Percentiles rank a stretch among this genome's conserved stretches.
Evolutionary conservation across 2,797 vertebrate species (phyloP).

Genomic region (Phoebastria nigripes): DNA sequence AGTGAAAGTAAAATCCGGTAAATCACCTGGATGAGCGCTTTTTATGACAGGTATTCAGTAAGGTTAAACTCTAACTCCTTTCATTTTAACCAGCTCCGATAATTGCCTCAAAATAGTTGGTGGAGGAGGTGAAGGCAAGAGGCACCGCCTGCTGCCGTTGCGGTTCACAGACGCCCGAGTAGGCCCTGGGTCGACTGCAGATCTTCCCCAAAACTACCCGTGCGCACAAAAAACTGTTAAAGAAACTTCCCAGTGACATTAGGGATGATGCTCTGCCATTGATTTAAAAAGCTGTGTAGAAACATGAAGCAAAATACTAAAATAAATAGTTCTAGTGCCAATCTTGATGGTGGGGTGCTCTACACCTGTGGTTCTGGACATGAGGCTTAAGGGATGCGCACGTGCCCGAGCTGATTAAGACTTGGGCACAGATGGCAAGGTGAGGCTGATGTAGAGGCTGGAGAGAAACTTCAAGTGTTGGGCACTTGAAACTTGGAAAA

Average conservation of each 20-base stretch:
- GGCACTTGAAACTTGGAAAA: not conserved
- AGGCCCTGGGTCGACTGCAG: not conserved
- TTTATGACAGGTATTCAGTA: not conserved
- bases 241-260: not conserved
- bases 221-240: rapidly evolving
- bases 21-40: not conserved
- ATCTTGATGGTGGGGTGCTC: not conserved
- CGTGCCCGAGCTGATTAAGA: rapidly evolving
- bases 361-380: rapidly evolving
- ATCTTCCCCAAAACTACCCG: not conserved
- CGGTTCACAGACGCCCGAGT: rapidly evolving
- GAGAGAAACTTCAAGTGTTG: not conserved
- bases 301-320: not conserved
- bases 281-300: not conserved
- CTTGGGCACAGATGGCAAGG: not conserved
- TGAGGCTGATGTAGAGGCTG: not conserved
- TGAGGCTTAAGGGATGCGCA: rapidly evolving
- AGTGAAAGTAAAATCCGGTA: not conserved
- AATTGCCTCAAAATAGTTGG: not conserved
- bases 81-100: not conserved
- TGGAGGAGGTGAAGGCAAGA: not conserved
- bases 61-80: not conserved
- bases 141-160: not conserved
- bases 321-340: rapidly evolving
- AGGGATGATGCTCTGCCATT: no score